phyloP scores from a whole-genome alignment of 2,113 vertebrate species.

The Vulpes ferrilata region DNA sequence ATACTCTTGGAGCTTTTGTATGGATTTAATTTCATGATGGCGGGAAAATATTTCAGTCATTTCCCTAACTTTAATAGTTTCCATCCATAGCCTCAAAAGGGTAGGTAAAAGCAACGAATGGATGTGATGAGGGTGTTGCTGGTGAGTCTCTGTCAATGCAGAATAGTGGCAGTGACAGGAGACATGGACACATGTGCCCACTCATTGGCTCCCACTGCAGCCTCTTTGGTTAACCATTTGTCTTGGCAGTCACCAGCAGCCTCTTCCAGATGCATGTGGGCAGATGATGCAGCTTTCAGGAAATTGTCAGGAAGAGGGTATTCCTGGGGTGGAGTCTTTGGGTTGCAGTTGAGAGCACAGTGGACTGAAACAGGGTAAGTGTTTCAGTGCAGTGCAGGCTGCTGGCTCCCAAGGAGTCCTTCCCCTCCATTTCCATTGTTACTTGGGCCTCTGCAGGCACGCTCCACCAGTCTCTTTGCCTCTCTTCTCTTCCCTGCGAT shows the following conservation, averaged over 20 bases:
- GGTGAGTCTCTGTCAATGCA: neutral
- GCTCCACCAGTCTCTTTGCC: neutral
- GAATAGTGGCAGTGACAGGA: neutral
- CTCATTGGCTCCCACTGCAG: neutral
- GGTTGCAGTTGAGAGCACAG: neutral
- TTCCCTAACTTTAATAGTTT: slow-evolving; percentile 70
- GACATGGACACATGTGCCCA: fast-evolving
- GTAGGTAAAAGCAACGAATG: neutral
- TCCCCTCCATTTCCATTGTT: neutral
- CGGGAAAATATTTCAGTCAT: slow-evolving; percentile 74
- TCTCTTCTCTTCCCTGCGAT: neutral
- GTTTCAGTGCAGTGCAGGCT: neutral
- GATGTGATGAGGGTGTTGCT: neutral
- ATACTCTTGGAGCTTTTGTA: slow-evolving; percentile 60
- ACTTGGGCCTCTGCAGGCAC: neutral
- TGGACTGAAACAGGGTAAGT: neutral
- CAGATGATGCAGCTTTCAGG: neutral
- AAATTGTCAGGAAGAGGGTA: neutral
- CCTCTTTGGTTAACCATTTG: neutral
- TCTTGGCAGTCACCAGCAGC: neutral
- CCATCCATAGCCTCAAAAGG: slow-evolving; percentile 57
- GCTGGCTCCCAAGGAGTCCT: neutral
- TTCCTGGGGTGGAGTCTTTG: neutral
- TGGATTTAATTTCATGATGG: slow-evolving; percentile 61
- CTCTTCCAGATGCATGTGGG: neutral